Base-by-base conservation (phyloP, 2,888 invertebrate genomes). In the Coremacera marginata region DNA sequence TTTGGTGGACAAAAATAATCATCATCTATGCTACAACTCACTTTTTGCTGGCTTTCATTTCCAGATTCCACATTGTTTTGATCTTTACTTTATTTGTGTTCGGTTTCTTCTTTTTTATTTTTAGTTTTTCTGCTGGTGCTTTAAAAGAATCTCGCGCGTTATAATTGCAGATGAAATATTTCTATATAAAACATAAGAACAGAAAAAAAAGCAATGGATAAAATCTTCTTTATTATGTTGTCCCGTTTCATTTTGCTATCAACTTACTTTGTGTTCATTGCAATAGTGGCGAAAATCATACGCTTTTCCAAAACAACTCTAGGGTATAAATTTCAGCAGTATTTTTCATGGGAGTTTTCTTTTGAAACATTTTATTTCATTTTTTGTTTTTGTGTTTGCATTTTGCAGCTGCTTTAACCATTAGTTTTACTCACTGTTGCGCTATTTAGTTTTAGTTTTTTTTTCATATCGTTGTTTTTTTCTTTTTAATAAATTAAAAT, bases 401-500 rank as follows among this genome's bases (percentile, higher is more conserved):
- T 63, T 63, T n/a, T 31, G 27, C 31, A 16, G 22, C 62, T 25
- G 62, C 62, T 9, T 31, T 63, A 31, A 52, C 5, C 52, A 25
- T 70, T 51, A 51, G 14, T 63, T n/a, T 25, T 14, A n/a, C 31
- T 31, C 9, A n/a, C 31, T 27, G 63, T 31, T 63, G 68, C 68
- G 22, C 25, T 22, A 19, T 68, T 68, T 68, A 37, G 37, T 37
- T 71, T 71, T 16, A 1, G 22, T 16, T 22, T 19, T 1, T 37
- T 37, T 19, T 22, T 9, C 11, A 2, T 19, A 5, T 51, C 2
- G 37, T 19, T 62, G 49, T 65, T 14, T 67, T 75, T 76, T 57
- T 70, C 52, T 72, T 86, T 88, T 88, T 86, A 88, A 88, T 88
- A 88, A 88, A 87, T 87, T 87, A 88, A 87, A 87, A 87, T 86